These are phyloP conservation scores for Thomomys bottae DNA, from an alignment of 2,113 vertebrate species.

Conservation along the genomic window DNA sequence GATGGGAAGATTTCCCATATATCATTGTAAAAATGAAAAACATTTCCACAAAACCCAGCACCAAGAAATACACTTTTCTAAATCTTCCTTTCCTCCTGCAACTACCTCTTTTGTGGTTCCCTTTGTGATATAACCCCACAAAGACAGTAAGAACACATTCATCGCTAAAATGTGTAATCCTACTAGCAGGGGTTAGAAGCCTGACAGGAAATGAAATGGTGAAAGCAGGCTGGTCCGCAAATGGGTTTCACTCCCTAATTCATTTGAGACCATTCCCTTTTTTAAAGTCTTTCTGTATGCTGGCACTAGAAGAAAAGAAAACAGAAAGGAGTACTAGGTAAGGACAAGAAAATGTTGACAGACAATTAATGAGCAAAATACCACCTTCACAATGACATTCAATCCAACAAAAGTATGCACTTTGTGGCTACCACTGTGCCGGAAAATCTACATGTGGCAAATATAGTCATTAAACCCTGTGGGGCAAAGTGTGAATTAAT, in stretches of 20 bases:
- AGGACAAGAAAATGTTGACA: constrained; percentile 56
- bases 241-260: constrained; percentile 23
- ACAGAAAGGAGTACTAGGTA: not conserved
- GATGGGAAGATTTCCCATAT: not conserved
- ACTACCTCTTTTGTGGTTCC: not conserved
- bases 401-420: constrained; percentile 61
- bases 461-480: constrained; percentile 33
- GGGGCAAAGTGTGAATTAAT: constrained; percentile 43
- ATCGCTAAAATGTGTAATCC: not conserved
- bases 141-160: not conserved
- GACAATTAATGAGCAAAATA: constrained; percentile 70
- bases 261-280: not conserved
- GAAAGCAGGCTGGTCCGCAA: not conserved
- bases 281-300: constrained; percentile 36
- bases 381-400: constrained; percentile 36
- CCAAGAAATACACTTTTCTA: not conserved
- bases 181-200: not conserved
- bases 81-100: not conserved
- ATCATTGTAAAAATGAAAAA: not conserved
- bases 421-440: constrained; percentile 50
- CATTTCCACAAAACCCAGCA: not conserved
- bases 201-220: not conserved
- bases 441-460: constrained; percentile 46
- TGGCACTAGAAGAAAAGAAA: constrained; percentile 3
- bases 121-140: not conserved